Conservation (phyloP, 1,140 invertebrate species). For the Drosophila hydei region DNA sequence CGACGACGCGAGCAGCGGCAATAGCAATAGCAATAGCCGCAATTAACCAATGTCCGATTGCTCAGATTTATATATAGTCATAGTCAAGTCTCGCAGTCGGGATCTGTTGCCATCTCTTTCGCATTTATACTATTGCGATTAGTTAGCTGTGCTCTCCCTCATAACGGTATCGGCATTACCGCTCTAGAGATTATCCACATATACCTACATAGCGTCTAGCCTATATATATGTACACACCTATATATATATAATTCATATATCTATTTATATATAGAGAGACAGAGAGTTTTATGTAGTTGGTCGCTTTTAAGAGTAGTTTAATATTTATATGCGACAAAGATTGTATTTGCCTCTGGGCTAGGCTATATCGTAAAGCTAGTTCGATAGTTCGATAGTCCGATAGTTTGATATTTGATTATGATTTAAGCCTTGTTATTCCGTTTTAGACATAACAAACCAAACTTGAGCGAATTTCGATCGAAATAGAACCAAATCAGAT, state of each 20-base stretch:
- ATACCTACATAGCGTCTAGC: not conserved
- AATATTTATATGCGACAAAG: not conserved
- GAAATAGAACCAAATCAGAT: not conserved
- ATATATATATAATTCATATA: conserved; percentile 2
- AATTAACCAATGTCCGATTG: conserved; percentile 5
- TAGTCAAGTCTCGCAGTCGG: not conserved
- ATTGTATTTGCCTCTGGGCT: too few relatives aligned
- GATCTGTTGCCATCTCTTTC: conserved; percentile 38
- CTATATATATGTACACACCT: not conserved
- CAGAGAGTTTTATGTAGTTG: not conserved
- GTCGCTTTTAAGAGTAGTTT: conserved; percentile 5
- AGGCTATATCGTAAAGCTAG: too few relatives aligned
- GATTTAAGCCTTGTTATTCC: too few relatives aligned
- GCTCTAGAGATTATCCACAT: not conserved
- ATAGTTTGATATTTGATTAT: too few relatives aligned
- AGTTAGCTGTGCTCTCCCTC: not conserved
- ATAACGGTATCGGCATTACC: not conserved
- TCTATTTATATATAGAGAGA: not conserved
- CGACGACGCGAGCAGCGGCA: conserved; percentile 32
- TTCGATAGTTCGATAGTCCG: too few relatives aligned
- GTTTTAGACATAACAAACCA: too few relatives aligned
- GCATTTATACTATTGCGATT: conserved; percentile 10
- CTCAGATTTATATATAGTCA: not conserved
- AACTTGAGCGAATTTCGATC: not conserved
- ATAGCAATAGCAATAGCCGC: conserved; percentile 1